A percentile compares a stretch with the other conserved stretches of the same genome.
Evolutionary conservation across 2,888 invertebrate genomes (phyloP).

Genomic region (Cremastinae sp.): DNA sequence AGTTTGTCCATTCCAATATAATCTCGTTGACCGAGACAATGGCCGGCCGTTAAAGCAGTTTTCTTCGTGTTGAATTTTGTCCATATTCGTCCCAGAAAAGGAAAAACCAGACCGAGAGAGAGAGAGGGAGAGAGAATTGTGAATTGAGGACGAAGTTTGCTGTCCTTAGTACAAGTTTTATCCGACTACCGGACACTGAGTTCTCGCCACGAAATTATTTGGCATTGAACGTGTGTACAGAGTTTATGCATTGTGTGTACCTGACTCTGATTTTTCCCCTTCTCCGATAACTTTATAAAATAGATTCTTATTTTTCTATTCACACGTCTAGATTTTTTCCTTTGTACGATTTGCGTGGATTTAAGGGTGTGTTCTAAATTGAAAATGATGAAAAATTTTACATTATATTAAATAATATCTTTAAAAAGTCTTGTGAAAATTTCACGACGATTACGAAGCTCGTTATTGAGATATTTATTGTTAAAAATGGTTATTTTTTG

Average conservation of each 20-base stretch:
- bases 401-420: too few relatives aligned
- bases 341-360: too few relatives aligned
- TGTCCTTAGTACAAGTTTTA: constrained; percentile 44
- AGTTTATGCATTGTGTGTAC: constrained; percentile 33
- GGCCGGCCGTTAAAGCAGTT: constrained; percentile 28
- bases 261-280: constrained; percentile 20
- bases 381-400: too few relatives aligned
- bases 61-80: too few relatives aligned
- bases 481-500: too few relatives aligned
- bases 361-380: too few relatives aligned
- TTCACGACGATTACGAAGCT: too few relatives aligned
- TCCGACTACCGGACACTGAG: constrained; percentile 44
- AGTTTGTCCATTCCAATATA: constrained; percentile 37
- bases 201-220: constrained; percentile 52
- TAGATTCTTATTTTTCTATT: not conserved
- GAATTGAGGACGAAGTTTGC: constrained; percentile 47
- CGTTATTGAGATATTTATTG: too few relatives aligned
- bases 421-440: too few relatives aligned
- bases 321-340: not conserved
- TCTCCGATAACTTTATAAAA: constrained; percentile 22
- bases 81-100: too few relatives aligned
- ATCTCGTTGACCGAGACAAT: constrained; percentile 39
- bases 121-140: constrained; percentile 8
- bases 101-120: too few relatives aligned
- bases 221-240: constrained; percentile 2